Evolutionary conservation across 1,140 invertebrate genomes (phyloP), one percentile per base, ranked within the genome.

Genomic region (Drosophila elegans): DNA sequence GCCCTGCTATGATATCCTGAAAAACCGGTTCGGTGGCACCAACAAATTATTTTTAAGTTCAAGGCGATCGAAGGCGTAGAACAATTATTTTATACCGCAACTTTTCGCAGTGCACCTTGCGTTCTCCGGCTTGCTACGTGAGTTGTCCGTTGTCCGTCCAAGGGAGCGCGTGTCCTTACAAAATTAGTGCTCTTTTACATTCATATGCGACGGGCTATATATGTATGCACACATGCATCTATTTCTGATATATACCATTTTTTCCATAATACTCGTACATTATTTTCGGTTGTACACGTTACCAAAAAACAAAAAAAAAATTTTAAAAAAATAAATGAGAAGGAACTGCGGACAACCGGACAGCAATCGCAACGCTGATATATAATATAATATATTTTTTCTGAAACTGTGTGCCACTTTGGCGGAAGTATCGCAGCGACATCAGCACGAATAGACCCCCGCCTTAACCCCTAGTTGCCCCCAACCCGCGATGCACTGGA

Each of bases 391-490:
- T 41, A 44, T 74, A n/a, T 75, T 62, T 80, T 57, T 57, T 75
- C 12, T 77, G 75, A 56, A 69, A 78, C 64, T 72, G 66, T 80
- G 83, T 77, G 83, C 63, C 84, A 83, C 84, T 83, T 88, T 88
- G 75, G 82, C 83, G 83, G 82, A 86, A 86, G 82, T 88, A 86
- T 86, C 78, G 83, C 75, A 74, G 82, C 82, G 81, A 88, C 82
- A 86, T 79, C 83, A 86, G 79, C 78, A 13, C 46, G 27, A 49
- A 49, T 13, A 32, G 3, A 49, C 54, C 48, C 38, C n/a, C 44
- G 12, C 59, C 54, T 44, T 38, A 16, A 34, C 48, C 64, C 48
- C 45, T 41, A 27, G 32, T 21, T 48, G 25, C 41, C 56, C 56
- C 41, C 44, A n/a, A 29, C 12, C 12, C 11, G 4, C 1, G 5